Evolutionary conservation across 2,888 invertebrate genomes (phyloP), one percentile per base, ranked within the genome.

Genomic region (Cantharis rustica): DNA sequence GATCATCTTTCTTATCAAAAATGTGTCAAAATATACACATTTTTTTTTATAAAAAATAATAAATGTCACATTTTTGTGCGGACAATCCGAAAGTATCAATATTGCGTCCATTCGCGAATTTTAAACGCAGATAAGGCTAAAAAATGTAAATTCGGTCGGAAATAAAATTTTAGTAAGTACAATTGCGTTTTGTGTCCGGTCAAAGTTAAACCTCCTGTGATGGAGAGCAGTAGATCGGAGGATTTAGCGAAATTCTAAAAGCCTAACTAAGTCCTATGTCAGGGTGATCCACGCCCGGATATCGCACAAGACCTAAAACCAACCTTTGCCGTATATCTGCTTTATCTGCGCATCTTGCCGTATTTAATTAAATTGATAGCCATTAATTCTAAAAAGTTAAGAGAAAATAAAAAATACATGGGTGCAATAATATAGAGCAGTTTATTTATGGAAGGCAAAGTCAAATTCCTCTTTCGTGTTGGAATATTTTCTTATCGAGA

Each of bases 361-460:
- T 82, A 83, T 84, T 84, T 85, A 85, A 86, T 86, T 85, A 86
- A 86, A 85, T 84, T 84, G 85, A 85, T 85, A 84, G 84, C 85
- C 84, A 85, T 85, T 85, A 85, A 85, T 82, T 84, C 68, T 84
- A 81, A 82, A 81, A 71, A 68, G 68, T 73, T 72, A 71, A 68
- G 76, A 69, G 75, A 71, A 79, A 77, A 80, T 80, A 73, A 75
- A 72, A 76, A 80, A 77, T 73, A 77, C 47, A 47, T 47, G n/a
- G 47, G 47, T 47, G 47, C 47, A 47, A 47, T 47, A n/a, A 47
- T 47, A 47, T 13, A n/a, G 7, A n/a, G 47, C 47, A 47, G 47
- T 47, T 47, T 47, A 47, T 47, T 47, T 47, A 47, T 47, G 47
- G 13, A 47, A 47, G 5, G 3, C 5, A 47, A 47, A 47, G 47